These are phyloP conservation scores for Melanotus villosus DNA, from an alignment of 2,888 invertebrate genomes.

Conservation along the genomic window DNA sequence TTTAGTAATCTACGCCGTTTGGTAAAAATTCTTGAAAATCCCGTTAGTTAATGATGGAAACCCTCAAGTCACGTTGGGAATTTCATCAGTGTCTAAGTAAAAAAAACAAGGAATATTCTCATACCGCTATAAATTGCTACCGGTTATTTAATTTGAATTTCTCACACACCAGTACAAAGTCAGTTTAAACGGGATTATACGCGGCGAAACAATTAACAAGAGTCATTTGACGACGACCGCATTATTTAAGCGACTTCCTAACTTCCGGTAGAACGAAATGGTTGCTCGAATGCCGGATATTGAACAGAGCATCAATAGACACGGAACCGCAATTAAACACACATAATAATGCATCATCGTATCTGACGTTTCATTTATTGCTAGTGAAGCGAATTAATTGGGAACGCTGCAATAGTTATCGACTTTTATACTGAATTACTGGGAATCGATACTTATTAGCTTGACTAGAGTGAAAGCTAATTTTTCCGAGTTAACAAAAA, in stretches of 20 bases:
- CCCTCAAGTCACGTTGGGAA: too few species aligned
- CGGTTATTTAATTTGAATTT: background rate
- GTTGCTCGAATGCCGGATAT: conserved; percentile 16
- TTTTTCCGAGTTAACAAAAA: too few species aligned
- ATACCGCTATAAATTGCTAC: background rate
- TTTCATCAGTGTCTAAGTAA: too few species aligned
- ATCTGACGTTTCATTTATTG: conserved; percentile 4
- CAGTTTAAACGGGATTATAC: background rate
- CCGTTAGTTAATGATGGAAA: too few species aligned
- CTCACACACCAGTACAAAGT: conserved; percentile 1
- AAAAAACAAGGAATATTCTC: too few species aligned
- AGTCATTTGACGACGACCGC: conserved; percentile 15
- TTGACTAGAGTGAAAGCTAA: background rate
- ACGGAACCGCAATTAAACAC: conserved; percentile 21
- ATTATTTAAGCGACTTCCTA: conserved; percentile 29
- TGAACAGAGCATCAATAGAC: conserved; percentile 21
- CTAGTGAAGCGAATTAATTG: conserved; percentile 4
- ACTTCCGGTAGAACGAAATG: conserved; percentile 15
- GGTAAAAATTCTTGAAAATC: too few species aligned
- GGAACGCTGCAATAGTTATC: background rate
- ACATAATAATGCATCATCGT: conserved; percentile 8
- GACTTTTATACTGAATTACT: background rate
- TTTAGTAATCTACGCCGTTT: too few species aligned
- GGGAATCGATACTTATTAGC: conserved; percentile 6
- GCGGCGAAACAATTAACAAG: conserved; percentile 13